Percentiles rank a stretch among this genome's conserved stretches.
phyloP scores from a whole-genome alignment of 1,140 invertebrate genomes.

The Leptonema lineaticorne region DNA sequence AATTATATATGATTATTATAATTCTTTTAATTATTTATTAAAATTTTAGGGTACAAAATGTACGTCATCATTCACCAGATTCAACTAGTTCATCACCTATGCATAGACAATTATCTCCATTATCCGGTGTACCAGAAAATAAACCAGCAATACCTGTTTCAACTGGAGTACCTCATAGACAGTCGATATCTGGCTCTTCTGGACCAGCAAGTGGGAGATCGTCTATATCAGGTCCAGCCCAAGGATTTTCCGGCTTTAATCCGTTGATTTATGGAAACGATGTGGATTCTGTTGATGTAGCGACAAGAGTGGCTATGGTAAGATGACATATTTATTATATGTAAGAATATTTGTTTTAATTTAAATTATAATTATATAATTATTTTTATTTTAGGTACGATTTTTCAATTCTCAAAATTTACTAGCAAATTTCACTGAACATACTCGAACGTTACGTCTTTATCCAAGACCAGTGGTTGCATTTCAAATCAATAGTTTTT shows the following conservation, averaged over 20 bases:
- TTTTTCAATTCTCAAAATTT: conserved; percentile 99
- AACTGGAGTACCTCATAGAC: conserved; percentile 23
- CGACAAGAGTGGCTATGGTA: conserved; percentile 97
- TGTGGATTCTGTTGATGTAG: conserved; percentile 97
- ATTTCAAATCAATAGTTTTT: conserved; percentile 97
- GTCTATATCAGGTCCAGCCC: conserved; percentile 45
- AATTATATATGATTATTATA: background rate
- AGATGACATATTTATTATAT: conserved; percentile 35
- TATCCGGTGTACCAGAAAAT: conserved; percentile 12
- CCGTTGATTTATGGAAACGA: conserved; percentile 95
- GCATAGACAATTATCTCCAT: conserved; percentile 26
- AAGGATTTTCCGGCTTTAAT: conserved; percentile 62
- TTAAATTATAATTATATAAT: background rate
- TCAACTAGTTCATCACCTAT: conserved; percentile 35
- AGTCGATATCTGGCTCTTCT: conserved; percentile 40
- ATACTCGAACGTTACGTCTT: conserved; percentile 91
- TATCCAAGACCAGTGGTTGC: conserved; percentile 98
- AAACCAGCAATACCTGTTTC: conserved; percentile 22
- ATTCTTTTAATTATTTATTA: background rate
- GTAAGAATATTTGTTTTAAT: background rate
- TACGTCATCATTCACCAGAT: conserved; percentile 33
- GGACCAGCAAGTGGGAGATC: conserved; percentile 43
- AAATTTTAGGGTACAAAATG: conserved; percentile 36
- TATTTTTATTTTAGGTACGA: conserved; percentile 65
- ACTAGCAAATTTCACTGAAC: conserved; percentile 95